A percentile compares a stretch with the other conserved stretches of the same genome.
phyloP scores from a whole-genome alignment of 1,140 invertebrate genomes.

The Paralvinella palmiformis region DNA sequence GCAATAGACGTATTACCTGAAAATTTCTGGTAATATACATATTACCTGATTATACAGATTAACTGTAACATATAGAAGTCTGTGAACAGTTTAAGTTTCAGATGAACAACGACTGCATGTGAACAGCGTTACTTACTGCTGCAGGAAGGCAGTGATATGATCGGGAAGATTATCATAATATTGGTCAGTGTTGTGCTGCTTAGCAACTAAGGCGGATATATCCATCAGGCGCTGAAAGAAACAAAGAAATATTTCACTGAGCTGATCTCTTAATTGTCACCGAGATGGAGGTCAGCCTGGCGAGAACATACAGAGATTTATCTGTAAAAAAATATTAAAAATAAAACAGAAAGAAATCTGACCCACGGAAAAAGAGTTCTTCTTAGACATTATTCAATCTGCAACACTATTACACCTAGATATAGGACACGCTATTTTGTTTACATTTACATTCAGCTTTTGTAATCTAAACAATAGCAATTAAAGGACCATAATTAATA shows the following conservation, averaged over 20 bases:
- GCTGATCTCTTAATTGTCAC: neutral
- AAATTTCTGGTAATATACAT: neutral
- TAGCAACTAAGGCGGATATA: conserved; percentile 27
- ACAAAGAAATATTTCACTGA: conserved; percentile 8
- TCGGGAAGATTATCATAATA: conserved; percentile 23
- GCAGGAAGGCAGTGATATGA: conserved; percentile 26
- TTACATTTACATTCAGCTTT: neutral
- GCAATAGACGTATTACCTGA: no score
- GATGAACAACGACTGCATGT: no score
- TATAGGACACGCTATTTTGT: neutral
- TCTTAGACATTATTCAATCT: neutral
- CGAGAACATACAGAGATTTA: neutral
- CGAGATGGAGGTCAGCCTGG: neutral
- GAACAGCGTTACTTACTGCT: conserved; percentile 24
- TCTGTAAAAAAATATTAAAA: neutral
- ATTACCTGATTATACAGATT: neutral
- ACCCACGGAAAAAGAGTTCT: neutral
- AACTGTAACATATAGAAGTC: neutral
- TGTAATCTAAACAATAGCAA: neutral
- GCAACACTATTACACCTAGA: neutral
- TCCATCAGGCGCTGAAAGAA: conserved; percentile 35
- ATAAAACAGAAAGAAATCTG: neutral
- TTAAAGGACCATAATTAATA: neutral
- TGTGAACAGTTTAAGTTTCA: no score
- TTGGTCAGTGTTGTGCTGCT: conserved; percentile 22